Conservation (phyloP, 1,140 invertebrate genomes). For the Drosophila murphyi region DNA sequence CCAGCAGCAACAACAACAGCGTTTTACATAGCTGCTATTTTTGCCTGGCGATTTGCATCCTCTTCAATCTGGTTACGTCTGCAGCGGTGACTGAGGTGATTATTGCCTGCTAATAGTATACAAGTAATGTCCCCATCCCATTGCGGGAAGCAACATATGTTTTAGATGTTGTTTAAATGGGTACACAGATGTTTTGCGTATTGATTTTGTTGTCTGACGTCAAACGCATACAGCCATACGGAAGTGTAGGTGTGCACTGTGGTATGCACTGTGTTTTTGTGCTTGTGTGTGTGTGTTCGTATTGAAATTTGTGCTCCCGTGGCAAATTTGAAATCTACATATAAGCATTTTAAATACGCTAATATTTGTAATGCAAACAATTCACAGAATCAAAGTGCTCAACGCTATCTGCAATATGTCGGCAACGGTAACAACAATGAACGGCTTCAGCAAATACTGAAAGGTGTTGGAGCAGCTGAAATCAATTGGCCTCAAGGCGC, state of each 20-base stretch:
- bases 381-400: conserved; percentile 61
- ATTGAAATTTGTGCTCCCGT: conserved; percentile 19
- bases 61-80: conserved; percentile 5
- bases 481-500: conserved; percentile 63
- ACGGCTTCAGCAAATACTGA: conserved; percentile 76
- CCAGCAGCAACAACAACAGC: not conserved
- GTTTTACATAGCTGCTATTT: conserved; percentile 1
- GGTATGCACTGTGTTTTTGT: not conserved
- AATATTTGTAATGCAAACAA: not conserved
- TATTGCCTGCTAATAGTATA: not conserved
- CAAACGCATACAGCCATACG: conserved; percentile 12
- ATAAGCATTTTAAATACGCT: conserved; percentile 10
- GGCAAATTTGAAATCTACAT: conserved; percentile 38
- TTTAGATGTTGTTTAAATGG: conserved; percentile 18
- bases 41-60: conserved; percentile 22
- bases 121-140: not conserved
- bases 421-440: conserved; percentile 43
- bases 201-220: conserved; percentile 57
- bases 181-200: conserved; percentile 58
- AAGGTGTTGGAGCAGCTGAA: conserved; percentile 56
- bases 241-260: not conserved
- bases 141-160: conserved; percentile 53
- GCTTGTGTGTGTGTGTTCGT: not conserved
- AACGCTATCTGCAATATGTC: conserved; percentile 59
- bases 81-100: conserved; percentile 32